phyloP scores from a whole-genome alignment of 2,113 vertebrate genomes.

The Caranx ignobilis region DNA sequence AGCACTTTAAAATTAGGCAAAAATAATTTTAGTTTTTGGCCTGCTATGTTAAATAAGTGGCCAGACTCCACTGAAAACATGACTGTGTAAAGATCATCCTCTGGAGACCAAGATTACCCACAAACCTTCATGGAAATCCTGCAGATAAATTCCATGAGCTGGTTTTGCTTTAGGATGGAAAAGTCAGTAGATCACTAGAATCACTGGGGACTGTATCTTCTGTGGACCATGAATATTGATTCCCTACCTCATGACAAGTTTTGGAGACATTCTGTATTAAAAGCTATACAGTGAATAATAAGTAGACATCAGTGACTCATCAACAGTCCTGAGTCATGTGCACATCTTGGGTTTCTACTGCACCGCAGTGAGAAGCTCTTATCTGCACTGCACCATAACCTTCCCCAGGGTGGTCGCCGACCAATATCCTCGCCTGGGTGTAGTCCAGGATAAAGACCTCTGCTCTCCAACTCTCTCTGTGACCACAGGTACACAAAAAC shows the following conservation, averaged over 20 bases:
- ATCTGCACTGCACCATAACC: slow-evolving; percentile 61
- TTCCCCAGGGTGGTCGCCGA: slow-evolving; percentile 53
- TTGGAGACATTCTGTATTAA: not conserved
- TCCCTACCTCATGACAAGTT: not conserved
- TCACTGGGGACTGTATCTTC: not conserved
- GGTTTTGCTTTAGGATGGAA: not conserved
- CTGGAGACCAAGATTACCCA: no score
- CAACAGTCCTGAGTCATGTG: slow-evolving; percentile 6
- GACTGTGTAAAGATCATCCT: not conserved
- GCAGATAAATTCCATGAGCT: no score
- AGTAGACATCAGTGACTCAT: not conserved
- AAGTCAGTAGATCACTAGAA: not conserved
- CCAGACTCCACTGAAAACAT: not conserved
- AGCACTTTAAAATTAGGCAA: no score
- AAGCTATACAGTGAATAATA: not conserved
- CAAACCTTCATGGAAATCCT: not conserved
- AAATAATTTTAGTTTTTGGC: not conserved
- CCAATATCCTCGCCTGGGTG: slow-evolving; percentile 62
- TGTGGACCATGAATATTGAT: not conserved
- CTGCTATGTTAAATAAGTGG: not conserved
- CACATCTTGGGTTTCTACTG: slow-evolving; percentile 7
- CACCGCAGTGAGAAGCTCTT: slow-evolving; percentile 54
- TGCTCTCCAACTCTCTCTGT: slow-evolving; percentile 60
- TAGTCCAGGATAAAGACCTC: slow-evolving; percentile 72
- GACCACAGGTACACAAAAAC: slow-evolving; percentile 67